Conservation (phyloP, 2,888 invertebrate genomes). For the Lithophane socia region DNA sequence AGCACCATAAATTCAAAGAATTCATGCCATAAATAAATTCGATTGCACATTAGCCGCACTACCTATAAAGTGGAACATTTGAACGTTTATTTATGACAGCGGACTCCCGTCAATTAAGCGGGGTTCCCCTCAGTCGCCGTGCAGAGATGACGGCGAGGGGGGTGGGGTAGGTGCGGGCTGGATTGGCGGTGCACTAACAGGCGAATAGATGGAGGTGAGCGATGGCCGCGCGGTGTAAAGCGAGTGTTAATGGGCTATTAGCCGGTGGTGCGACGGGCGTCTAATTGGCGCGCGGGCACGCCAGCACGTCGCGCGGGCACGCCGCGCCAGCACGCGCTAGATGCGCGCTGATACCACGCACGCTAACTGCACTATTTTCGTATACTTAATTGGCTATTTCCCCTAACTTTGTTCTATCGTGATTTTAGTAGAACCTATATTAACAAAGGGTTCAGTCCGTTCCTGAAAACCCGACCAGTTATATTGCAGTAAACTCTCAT, state of each 20-base stretch:
- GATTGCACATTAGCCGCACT: constrained; percentile 72
- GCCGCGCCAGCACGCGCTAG: constrained; percentile 74
- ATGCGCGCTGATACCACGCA: constrained; percentile 81
- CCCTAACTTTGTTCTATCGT: constrained; percentile 50
- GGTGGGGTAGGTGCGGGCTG: constrained; percentile 59
- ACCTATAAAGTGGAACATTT: constrained; percentile 72
- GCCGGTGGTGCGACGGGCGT: constrained; percentile 78
- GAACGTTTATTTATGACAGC: constrained; percentile 72
- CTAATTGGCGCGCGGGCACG: constrained; percentile 83
- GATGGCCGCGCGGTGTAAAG: constrained; percentile 80
- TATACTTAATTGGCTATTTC: constrained; percentile 69
- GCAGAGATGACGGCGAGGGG: constrained; percentile 57
- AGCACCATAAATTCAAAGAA: constrained; percentile 69
- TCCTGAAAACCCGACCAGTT: background rate
- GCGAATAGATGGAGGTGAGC: constrained; percentile 79
- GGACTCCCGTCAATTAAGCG: constrained; percentile 70
- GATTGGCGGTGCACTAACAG: constrained; percentile 68
- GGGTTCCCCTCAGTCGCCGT: constrained; percentile 65
- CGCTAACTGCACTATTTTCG: constrained; percentile 79
- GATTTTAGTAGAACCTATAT: constrained; percentile 35
- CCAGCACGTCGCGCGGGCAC: constrained; percentile 71
- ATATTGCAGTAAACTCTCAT: background rate
- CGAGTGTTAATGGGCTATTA: constrained; percentile 89
- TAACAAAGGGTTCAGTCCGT: background rate
- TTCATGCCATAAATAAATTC: constrained; percentile 72